These are phyloP conservation scores for Bombus turneri DNA, from an alignment of 1,140 invertebrate genomes.

Conservation along the genomic window DNA sequence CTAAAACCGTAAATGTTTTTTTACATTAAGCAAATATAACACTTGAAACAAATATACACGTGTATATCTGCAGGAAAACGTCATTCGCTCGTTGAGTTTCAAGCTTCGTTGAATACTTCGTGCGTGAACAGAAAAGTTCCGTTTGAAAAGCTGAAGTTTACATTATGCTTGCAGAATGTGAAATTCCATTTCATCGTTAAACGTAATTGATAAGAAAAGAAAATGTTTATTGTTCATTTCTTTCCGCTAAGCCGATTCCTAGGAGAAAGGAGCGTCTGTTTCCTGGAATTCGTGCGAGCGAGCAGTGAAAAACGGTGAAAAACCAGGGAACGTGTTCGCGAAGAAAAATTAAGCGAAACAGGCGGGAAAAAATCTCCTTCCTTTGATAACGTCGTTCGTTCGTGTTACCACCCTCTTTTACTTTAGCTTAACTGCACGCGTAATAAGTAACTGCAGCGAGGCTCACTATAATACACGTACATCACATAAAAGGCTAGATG, in stretches of 20 bases:
- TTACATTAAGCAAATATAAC: neutral
- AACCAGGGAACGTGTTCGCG: too few relatives aligned
- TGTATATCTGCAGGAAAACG: neutral
- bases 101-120: neutral
- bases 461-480: neutral
- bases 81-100: neutral
- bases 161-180: too few relatives aligned
- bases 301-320: neutral
- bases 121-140: neutral
- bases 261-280: neutral
- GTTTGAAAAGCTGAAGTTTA: neutral
- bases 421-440: conserved; percentile 14
- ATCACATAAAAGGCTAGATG: neutral
- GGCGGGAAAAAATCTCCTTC: neutral
- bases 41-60: neutral
- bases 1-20: neutral
- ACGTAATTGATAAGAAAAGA: neutral
- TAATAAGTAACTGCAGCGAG: conserved; percentile 20
- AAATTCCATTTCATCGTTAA: neutral
- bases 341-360: neutral
- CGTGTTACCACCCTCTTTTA: conserved; percentile 6
- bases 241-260: neutral
- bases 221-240: neutral
- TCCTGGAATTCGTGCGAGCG: neutral
- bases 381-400: conserved; percentile 11